Evolutionary conservation across 2,888 invertebrate species (phyloP).

Genomic region (Caenorhabditis plicata): DNA sequence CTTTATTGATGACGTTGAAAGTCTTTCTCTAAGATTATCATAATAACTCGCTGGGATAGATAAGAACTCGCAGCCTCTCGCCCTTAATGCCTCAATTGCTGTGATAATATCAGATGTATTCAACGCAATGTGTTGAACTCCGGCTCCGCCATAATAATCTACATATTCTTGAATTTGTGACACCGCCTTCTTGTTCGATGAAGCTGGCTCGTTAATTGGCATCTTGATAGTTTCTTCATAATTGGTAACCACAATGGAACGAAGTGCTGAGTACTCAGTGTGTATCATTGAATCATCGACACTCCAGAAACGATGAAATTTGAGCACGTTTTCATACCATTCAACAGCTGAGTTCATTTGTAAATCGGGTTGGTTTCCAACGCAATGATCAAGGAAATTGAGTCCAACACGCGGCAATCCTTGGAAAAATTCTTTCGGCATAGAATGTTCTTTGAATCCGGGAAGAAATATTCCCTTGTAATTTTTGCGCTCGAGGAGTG

Average conservation of each 20-base stretch:
- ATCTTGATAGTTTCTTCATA: slow-evolving; percentile 93
- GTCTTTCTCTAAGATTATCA: slow-evolving; percentile 77
- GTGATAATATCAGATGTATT: slow-evolving; percentile 87
- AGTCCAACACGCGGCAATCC: slow-evolving; percentile 70
- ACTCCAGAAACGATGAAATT: slow-evolving; percentile 75
- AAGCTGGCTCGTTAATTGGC: slow-evolving; percentile 96
- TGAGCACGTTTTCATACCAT: slow-evolving; percentile 79
- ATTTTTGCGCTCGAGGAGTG: slow-evolving; percentile 82
- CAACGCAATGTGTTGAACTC: slow-evolving; percentile 97
- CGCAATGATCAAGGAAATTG: slow-evolving; percentile 91
- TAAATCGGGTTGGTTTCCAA: slow-evolving; percentile 92
- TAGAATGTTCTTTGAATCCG: slow-evolving; percentile 72
- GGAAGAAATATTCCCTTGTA: slow-evolving; percentile 87
- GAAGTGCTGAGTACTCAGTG: slow-evolving; percentile 92
- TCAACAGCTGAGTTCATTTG: slow-evolving; percentile 85
- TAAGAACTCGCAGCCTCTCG: slow-evolving; percentile 81
- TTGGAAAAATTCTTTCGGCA: slow-evolving; percentile 46
- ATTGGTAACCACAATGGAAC: slow-evolving; percentile 94
- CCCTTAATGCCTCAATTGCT: slow-evolving; percentile 72
- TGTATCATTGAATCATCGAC: slow-evolving; percentile 93
- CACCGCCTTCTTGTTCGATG: slow-evolving; percentile 79
- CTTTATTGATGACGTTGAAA: slow-evolving; percentile 78
- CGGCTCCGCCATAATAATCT: slow-evolving; percentile 94
- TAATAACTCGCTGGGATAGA: slow-evolving; percentile 88
- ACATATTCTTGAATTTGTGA: slow-evolving; percentile 98